Conservation (phyloP, 2,888 invertebrate species). For the Lasius fuliginosus region DNA sequence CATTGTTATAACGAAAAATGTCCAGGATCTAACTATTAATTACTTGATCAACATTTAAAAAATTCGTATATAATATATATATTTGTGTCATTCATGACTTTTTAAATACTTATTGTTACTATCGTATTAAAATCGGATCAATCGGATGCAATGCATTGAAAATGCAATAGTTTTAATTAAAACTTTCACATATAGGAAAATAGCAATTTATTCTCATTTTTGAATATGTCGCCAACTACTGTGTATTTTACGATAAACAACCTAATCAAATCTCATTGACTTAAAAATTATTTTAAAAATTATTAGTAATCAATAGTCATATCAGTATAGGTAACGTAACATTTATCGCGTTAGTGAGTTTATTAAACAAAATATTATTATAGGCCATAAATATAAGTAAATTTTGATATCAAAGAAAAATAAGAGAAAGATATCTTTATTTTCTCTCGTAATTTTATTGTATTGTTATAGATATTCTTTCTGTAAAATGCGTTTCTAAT, state of each 20-base stretch:
- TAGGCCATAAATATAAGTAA: neutral
- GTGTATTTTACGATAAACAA: neutral
- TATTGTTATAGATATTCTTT: neutral
- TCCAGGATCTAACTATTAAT: slow-evolving; percentile 15
- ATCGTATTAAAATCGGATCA: neutral
- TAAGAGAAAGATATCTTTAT: neutral
- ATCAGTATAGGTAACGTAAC: neutral
- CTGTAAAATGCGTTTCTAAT: neutral
- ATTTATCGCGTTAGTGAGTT: neutral
- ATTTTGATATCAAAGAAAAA: neutral
- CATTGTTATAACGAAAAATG: neutral
- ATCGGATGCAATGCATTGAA: neutral
- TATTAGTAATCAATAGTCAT: slow-evolving; percentile 18
- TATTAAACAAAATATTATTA: slow-evolving; percentile 1
- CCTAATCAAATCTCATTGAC: neutral
- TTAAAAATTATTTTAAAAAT: slow-evolving; percentile 15
- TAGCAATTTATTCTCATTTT: neutral
- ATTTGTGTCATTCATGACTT: slow-evolving; percentile 6
- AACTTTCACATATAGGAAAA: slow-evolving; percentile 31
- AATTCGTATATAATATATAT: neutral
- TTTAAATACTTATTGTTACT: neutral
- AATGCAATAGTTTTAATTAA: slow-evolving; percentile 6
- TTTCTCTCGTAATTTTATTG: neutral
- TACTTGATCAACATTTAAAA: neutral
- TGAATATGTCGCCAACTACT: neutral